phyloP scores from a whole-genome alignment of 2,888 invertebrate species.

The Liopterus haemorrhoidalis region DNA sequence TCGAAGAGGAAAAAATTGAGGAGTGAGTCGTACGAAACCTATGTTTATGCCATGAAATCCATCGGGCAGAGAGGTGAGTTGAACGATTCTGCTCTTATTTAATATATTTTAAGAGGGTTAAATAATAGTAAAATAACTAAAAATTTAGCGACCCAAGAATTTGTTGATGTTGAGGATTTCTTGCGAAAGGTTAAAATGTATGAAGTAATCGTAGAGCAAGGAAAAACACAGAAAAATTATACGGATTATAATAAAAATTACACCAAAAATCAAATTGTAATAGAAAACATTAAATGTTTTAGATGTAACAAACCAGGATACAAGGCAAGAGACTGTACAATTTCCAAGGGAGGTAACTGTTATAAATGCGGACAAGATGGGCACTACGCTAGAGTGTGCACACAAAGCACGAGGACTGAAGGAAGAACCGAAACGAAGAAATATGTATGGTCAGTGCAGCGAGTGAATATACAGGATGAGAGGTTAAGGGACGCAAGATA shows the following conservation, averaged over 20 bases:
- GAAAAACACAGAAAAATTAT: not conserved
- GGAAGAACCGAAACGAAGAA: not conserved
- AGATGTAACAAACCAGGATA: not conserved
- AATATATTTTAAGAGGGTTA: conserved; percentile 8
- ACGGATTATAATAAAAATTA: not conserved
- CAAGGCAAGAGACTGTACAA: not conserved
- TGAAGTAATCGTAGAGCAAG: not conserved
- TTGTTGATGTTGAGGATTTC: not conserved
- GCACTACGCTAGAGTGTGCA: not conserved
- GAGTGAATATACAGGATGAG: not conserved
- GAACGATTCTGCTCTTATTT: conserved; percentile 7
- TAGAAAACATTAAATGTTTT: not conserved
- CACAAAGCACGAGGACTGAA: not conserved
- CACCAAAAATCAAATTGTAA: not conserved
- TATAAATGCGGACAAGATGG: not conserved
- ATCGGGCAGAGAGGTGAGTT: conserved; percentile 12
- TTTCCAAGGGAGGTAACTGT: not conserved
- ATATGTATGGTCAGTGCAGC: not conserved
- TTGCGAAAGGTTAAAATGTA: not conserved
- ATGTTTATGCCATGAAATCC: conserved; percentile 18
- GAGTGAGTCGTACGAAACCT: conserved; percentile 15
- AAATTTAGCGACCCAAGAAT: not conserved
- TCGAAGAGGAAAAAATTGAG: conserved; percentile 8
- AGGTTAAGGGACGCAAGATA: not conserved
- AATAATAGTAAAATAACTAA: not conserved